A percentile compares a stretch with the other conserved stretches of the same genome.
Evolutionary conservation across 2,888 invertebrate species (phyloP).

Genomic region (Erebia aethiops): DNA sequence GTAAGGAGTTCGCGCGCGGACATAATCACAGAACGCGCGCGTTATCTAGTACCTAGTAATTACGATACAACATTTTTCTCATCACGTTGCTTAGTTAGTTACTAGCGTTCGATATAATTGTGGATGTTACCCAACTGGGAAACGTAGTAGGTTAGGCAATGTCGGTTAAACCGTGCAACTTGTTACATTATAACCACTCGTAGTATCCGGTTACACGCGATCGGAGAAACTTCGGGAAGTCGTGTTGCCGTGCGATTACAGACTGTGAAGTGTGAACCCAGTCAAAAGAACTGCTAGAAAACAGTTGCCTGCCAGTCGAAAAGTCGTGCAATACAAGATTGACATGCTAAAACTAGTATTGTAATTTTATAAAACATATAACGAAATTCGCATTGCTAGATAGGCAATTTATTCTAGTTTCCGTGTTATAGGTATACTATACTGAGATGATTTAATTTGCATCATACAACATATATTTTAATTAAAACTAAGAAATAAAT

Average conservation of each 20-base stretch:
- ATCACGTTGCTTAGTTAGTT: neutral
- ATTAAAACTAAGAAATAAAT: too few species aligned
- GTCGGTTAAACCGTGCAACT: conserved; percentile 8
- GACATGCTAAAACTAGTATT: too few species aligned
- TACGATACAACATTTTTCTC: neutral
- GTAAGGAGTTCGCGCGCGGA: too few species aligned
- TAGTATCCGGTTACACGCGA: neutral
- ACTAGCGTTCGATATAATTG: neutral
- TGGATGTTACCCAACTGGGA: conserved; percentile 14
- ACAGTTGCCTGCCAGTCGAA: too few species aligned
- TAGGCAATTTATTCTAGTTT: too few species aligned
- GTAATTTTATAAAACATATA: too few species aligned
- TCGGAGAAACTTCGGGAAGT: conserved; percentile 16
- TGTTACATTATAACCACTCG: neutral
- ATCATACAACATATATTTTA: too few species aligned
- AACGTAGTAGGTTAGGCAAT: conserved; percentile 8
- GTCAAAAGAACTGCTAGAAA: neutral
- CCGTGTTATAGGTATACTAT: too few species aligned
- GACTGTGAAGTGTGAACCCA: neutral
- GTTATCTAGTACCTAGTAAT: neutral
- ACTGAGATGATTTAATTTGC: too few species aligned
- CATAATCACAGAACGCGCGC: too few species aligned
- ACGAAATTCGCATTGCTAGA: too few species aligned
- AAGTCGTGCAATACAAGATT: too few species aligned
- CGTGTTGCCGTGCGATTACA: neutral